phyloP scores from a whole-genome alignment of 2,888 invertebrate genomes.

The Agonopterix subpropinquella region DNA sequence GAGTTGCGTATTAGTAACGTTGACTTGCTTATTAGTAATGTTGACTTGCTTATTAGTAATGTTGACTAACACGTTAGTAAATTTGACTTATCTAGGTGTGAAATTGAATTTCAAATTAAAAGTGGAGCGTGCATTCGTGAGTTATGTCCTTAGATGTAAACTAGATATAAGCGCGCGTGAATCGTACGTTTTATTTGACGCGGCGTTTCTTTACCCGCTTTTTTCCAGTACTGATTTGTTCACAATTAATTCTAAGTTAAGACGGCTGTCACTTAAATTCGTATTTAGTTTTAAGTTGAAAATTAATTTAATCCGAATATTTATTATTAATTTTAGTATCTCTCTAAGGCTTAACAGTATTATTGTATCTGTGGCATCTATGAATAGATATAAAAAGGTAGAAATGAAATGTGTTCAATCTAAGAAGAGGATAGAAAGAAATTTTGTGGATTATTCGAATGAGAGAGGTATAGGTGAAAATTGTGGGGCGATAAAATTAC shows the following conservation, averaged over 20 bases:
- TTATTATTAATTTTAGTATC: constrained; percentile 39
- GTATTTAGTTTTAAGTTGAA: constrained; percentile 21
- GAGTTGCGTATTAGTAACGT: too few species aligned
- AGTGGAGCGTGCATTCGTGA: constrained; percentile 22
- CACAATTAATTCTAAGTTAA: constrained; percentile 14
- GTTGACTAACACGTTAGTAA: constrained; percentile 3
- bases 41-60: too few species aligned
- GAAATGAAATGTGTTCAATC: constrained; percentile 22
- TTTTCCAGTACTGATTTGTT: constrained; percentile 57
- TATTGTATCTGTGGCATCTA: constrained; percentile 30
- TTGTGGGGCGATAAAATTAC: constrained; percentile 17
- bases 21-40: too few species aligned
- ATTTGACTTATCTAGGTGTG: constrained; percentile 1
- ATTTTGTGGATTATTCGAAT: constrained; percentile 9
- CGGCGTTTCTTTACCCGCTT: constrained; percentile 44
- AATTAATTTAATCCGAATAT: constrained; percentile 29
- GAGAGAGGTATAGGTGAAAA: constrained; percentile 15
- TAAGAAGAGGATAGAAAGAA: constrained; percentile 13
- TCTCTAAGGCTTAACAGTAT: constrained; percentile 41
- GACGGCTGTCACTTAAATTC: constrained; percentile 25
- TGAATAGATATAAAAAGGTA: neutral
- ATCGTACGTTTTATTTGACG: constrained; percentile 27
- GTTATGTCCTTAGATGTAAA: constrained; percentile 26
- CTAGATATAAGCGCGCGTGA: constrained; percentile 38
- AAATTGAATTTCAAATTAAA: neutral